These are phyloP conservation scores for Sinosuthora webbiana DNA, from an alignment of 2,113 vertebrate species.

Conservation along the genomic window DNA sequence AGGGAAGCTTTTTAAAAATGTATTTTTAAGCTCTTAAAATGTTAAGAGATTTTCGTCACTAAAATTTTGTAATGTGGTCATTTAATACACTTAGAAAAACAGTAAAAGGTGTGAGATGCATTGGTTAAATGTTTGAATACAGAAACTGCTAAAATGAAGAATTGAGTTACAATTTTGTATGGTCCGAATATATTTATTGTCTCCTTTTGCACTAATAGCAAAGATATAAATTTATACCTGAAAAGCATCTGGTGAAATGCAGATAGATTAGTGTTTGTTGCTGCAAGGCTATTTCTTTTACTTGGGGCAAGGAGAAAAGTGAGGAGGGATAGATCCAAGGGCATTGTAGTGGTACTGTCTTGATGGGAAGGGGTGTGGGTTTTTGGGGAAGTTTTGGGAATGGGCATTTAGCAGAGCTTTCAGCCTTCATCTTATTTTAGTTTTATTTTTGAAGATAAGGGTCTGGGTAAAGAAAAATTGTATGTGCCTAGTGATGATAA, in stretches of 20 bases:
- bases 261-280: neutral
- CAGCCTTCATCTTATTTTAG: neutral
- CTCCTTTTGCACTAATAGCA: neutral
- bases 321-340: neutral
- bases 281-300: neutral
- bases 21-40: neutral
- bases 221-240: neutral
- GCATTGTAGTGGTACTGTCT: neutral
- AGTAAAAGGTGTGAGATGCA: neutral
- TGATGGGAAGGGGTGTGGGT: fast-evolving
- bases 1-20: neutral
- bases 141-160: neutral
- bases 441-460: neutral
- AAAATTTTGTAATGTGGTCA: neutral
- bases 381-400: neutral
- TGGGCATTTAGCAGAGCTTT: neutral
- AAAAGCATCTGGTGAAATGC: neutral
- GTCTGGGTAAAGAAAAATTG: neutral
- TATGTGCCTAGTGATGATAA: neutral
- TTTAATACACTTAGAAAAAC: neutral
- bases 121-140: neutral
- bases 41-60: neutral
- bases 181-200: neutral
- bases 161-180: neutral
- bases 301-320: neutral